A percentile compares a stretch with the other conserved stretches of the same genome.
Conservation (phyloP, 37 sponge, comb jelly and placozoan species). For the Crambe crambe region DNA sequence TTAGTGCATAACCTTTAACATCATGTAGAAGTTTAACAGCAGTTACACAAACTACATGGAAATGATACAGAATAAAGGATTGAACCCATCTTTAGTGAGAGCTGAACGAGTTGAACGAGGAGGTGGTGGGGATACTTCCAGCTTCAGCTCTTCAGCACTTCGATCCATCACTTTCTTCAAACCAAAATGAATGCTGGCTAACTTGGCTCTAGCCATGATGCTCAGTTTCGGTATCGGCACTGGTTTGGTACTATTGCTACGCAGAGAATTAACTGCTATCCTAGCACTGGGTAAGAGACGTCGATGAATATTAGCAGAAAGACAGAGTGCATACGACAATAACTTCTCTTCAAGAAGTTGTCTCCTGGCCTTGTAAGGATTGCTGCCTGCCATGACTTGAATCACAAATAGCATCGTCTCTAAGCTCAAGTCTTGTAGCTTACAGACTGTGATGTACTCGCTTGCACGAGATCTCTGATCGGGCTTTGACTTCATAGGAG, state of each 20-base stretch:
- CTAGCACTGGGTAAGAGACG: neutral
- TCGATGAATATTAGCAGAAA: neutral
- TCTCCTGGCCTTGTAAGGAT: neutral
- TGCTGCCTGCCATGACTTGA: neutral
- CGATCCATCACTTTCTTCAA: slow-evolving; percentile 15
- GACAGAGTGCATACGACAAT: neutral
- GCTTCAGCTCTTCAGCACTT: neutral
- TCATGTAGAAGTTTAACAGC: too few relatives aligned
- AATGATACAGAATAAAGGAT: neutral
- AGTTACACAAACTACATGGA: too few relatives aligned
- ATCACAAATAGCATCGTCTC: slow-evolving; percentile 5
- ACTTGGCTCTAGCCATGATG: slow-evolving; percentile 16
- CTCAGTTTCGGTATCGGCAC: slow-evolving; percentile 12
- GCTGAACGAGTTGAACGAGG: neutral
- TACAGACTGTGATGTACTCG: neutral
- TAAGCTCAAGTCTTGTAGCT: neutral
- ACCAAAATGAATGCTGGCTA: slow-evolving; percentile 25
- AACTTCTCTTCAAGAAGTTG: slow-evolving; percentile 6
- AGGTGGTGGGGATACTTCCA: slow-evolving; percentile 1
- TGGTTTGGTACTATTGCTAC: neutral
- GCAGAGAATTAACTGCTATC: neutral
- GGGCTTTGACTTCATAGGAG: neutral
- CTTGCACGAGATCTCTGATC: too few relatives aligned
- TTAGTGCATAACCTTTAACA: too few relatives aligned
- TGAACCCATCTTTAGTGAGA: neutral